phyloP scores from a whole-genome alignment of 2,113 vertebrate species.

The Ctenodactylus gundi region DNA sequence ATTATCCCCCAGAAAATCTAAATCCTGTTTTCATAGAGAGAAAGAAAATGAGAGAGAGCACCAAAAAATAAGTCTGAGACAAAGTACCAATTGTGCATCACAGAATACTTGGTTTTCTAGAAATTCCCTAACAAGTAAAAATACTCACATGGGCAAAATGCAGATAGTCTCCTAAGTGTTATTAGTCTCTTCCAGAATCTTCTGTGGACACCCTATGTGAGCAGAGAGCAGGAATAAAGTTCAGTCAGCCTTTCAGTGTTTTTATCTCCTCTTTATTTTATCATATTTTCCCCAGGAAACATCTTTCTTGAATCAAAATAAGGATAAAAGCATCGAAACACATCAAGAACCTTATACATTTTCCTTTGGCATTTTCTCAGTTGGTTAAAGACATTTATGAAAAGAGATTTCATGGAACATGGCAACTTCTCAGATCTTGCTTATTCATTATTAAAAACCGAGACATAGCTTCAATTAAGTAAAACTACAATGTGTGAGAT shows the following conservation, averaged over 20 bases:
- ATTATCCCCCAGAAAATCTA: not conserved
- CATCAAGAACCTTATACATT: not conserved
- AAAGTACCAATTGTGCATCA: not conserved
- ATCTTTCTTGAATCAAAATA: not conserved
- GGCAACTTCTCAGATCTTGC: not conserved
- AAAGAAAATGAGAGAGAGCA: not conserved
- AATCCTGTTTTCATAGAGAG: not conserved
- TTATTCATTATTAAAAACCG: not conserved
- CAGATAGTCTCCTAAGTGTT: not conserved
- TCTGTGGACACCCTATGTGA: not conserved
- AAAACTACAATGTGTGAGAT: not conserved
- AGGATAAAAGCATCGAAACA: not conserved
- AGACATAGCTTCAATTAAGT: not conserved
- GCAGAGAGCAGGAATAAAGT: not conserved
- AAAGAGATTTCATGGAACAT: not conserved
- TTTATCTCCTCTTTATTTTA: not conserved
- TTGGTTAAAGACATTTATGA: not conserved
- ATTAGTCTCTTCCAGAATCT: not conserved
- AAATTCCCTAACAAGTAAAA: not conserved
- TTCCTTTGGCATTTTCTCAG: not conserved
- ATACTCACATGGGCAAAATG: not conserved
- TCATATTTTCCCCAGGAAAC: not conserved
- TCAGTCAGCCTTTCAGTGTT: accelerated
- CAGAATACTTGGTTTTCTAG: not conserved
- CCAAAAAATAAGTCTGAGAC: not conserved